Evolutionary conservation across 2,797 vertebrate species (phyloP).

Genomic region (Gymnoscopelus braueri): DNA sequence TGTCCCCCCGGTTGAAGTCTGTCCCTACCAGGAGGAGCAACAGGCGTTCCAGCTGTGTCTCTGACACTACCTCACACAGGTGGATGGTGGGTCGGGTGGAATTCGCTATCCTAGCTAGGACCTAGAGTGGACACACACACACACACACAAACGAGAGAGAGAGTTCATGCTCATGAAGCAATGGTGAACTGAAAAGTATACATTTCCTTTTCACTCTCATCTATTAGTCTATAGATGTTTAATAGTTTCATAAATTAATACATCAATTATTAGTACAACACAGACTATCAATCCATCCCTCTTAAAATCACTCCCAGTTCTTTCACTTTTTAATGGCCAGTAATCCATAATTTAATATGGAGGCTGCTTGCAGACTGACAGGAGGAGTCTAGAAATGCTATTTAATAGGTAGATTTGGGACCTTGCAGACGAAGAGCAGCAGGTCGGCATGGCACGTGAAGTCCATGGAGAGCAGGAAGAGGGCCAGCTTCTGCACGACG

Average conservation of each 20-base stretch:
- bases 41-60: slow-evolving; percentile 95
- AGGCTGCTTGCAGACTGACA: neutral
- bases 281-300: too few species aligned
- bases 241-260: neutral
- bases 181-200: too few species aligned
- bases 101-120: slow-evolving; percentile 96
- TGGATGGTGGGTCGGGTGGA: slow-evolving; percentile 97
- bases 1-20: slow-evolving; percentile 97
- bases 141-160: neutral
- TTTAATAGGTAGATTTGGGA: slow-evolving; percentile 44
- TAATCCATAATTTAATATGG: too few species aligned
- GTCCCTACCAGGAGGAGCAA: slow-evolving; percentile 95
- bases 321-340: too few species aligned
- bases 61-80: slow-evolving; percentile 96
- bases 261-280: too few species aligned
- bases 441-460: slow-evolving; percentile 99
- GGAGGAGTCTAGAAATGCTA: too few species aligned
- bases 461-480: slow-evolving; percentile 99
- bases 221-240: neutral
- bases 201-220: neutral
- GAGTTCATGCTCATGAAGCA: too few species aligned
- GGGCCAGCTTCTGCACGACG: slow-evolving; percentile 95
- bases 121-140: slow-evolving; percentile 72
- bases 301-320: too few species aligned
- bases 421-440: slow-evolving; percentile 98